Percentiles rank a stretch among this genome's conserved stretches.
phyloP scores from a whole-genome alignment of 2,888 invertebrate genomes.

The Conomelus anceps region DNA sequence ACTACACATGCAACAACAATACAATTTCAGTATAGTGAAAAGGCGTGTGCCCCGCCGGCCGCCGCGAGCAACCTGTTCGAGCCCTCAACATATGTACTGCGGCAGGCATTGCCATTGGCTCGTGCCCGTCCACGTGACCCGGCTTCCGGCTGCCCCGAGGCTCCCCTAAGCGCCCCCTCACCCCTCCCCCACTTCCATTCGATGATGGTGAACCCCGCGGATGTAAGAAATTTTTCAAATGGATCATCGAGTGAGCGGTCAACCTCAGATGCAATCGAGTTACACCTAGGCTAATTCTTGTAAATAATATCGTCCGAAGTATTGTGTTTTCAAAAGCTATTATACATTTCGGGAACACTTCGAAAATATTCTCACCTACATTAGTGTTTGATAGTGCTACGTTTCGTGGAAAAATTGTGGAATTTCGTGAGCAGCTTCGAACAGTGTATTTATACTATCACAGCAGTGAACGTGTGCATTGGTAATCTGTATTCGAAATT shows the following conservation, averaged over 20 bases:
- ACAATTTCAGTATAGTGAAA: background rate
- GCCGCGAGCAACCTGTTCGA: constrained; percentile 4
- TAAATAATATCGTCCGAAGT: background rate
- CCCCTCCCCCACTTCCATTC: background rate
- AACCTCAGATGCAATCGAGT: background rate
- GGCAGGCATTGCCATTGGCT: background rate
- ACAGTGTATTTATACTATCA: no score
- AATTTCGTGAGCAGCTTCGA: no score
- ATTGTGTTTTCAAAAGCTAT: no score
- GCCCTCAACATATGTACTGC: background rate
- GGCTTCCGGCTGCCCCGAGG: background rate
- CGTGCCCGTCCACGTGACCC: constrained; percentile 1
- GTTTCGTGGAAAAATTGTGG: no score
- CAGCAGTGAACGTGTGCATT: no score
- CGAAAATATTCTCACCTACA: no score
- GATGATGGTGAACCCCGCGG: background rate
- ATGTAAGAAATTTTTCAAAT: background rate
- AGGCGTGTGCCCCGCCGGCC: background rate
- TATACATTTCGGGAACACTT: no score
- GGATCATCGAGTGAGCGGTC: background rate
- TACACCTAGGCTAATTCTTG: background rate
- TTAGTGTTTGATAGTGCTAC: no score
- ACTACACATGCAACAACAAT: background rate
- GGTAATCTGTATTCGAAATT: no score
- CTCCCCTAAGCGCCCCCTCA: background rate